A percentile compares a stretch with the other conserved stretches of the same genome.
phyloP scores from a whole-genome alignment of 2,113 vertebrate genomes.

The Podarcis muralis region DNA sequence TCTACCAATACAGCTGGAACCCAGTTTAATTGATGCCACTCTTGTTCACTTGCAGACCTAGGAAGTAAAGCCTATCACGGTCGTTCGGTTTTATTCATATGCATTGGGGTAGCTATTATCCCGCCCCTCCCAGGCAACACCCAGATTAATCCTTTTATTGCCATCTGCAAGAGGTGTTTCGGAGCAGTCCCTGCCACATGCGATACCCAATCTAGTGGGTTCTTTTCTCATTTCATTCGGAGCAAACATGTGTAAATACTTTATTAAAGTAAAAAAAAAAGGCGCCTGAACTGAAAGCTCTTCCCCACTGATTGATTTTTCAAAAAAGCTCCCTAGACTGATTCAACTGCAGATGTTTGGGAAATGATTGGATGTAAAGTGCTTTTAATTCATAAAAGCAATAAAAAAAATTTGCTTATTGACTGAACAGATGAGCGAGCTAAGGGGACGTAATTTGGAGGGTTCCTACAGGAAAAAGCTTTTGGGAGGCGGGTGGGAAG shows the following conservation, averaged over 20 bases:
- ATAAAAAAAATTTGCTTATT: slow-evolving; percentile 76
- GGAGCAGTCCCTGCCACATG: slow-evolving; percentile 1
- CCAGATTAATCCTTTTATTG: not conserved
- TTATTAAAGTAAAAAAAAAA: slow-evolving; percentile 71
- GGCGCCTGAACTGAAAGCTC: slow-evolving; percentile 72
- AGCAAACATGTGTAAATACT: slow-evolving; percentile 78
- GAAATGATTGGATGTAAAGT: slow-evolving; percentile 78
- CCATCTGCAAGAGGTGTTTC: not conserved
- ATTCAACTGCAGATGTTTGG: slow-evolving; percentile 79
- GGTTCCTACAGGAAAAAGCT: slow-evolving; percentile 74
- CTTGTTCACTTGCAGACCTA: too few species aligned
- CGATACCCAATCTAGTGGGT: not conserved
- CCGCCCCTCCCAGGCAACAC: slow-evolving; percentile 12
- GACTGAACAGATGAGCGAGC: slow-evolving; percentile 80
- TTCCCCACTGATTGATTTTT: slow-evolving; percentile 80
- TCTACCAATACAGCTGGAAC: not conserved
- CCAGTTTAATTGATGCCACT: not conserved
- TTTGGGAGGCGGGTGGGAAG: slow-evolving; percentile 45
- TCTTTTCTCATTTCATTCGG: slow-evolving; percentile 55
- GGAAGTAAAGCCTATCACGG: not conserved
- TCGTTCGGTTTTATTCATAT: slow-evolving; percentile 24
- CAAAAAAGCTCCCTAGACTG: slow-evolving; percentile 78
- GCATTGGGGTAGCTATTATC: not conserved
- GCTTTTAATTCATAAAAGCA: slow-evolving; percentile 82
- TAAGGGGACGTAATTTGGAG: slow-evolving; percentile 77